A percentile compares a stretch with the other conserved stretches of the same genome.
Conservation (phyloP, 2,113 vertebrate species). For the Malaclemys terrapin region DNA sequence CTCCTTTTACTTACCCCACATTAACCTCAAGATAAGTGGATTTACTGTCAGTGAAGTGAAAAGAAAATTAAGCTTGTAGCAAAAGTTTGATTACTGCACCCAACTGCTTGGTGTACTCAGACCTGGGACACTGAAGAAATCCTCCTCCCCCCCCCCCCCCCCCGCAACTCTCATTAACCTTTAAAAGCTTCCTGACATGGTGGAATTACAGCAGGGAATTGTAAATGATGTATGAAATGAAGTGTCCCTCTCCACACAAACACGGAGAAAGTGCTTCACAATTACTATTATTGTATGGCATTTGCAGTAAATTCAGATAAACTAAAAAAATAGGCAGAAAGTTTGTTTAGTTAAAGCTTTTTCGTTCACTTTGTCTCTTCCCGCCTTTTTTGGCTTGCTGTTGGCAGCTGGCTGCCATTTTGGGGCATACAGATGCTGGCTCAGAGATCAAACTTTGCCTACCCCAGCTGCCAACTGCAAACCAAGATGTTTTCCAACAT, state of each 20-base stretch:
- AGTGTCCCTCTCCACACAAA: conserved; percentile 46
- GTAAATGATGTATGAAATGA: conserved; percentile 69
- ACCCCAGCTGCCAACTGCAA: background rate
- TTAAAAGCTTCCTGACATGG: conserved; percentile 63
- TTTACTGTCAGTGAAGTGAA: conserved; percentile 47
- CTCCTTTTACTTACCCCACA: conserved; percentile 56
- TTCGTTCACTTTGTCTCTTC: background rate
- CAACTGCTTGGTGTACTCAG: conserved; percentile 6
- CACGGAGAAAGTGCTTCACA: conserved; percentile 24
- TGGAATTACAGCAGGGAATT: conserved; percentile 49
- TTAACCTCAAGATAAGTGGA: conserved; percentile 61
- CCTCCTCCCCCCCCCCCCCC: background rate
- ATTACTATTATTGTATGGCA: conserved; percentile 53
- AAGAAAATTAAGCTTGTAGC: conserved; percentile 50
- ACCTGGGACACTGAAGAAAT: conserved; percentile 33
- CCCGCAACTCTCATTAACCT: conserved; percentile 62
- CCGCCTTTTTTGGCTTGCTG: background rate
- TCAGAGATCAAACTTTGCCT: background rate
- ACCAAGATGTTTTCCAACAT: background rate
- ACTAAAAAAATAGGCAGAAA: no score
- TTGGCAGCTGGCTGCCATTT: background rate
- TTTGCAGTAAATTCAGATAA: conserved; percentile 47
- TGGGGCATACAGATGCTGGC: background rate
- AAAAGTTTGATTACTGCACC: conserved; percentile 32
- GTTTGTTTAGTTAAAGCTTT: background rate